Base-by-base conservation (phyloP, 2,888 invertebrate genomes). In the Fissipunctia ypsillon region DNA sequence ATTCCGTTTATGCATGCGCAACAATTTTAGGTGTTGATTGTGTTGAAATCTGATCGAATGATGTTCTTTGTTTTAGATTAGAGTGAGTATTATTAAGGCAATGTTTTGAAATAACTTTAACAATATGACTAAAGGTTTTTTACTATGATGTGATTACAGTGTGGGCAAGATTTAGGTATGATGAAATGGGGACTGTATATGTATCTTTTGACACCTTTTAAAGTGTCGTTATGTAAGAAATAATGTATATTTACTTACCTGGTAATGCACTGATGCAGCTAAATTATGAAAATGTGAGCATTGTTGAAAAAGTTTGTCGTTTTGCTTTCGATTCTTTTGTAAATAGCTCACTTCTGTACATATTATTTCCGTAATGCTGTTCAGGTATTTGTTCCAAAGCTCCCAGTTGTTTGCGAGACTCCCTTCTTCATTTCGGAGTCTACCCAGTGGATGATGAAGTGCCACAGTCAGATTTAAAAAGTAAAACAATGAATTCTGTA, bases 391-490 rank as follows among this genome's bases (percentile, higher is more conserved):
- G 76, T 93, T 92, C 96, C 96, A 96, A 10, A 85, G 77, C 10
- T 88, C 87, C 95, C 95, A 95, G 76, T 93, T 89, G 31, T 90
- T 83, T 0, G 95, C 95, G 54, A 94, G 78, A 74, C 94, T 91
- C 2, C 94, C 94, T 57, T 91, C 90, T 68, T 93, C 89, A 35
- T 81, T 84, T 54, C 89, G 88, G 16, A 84, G 80, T 73, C 89
- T 90, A 9, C 95, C 95, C 74, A 87, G 79, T 2, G 96, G 96
- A 78, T 96, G 95, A 80, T 96, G 96, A 45, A 96, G 85, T n/a
- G 76, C 69, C 48, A 96, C 88, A 63, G 90, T 87, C n/a, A 90
- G 84, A 76, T 92, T 87, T 35, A 96, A 84, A 45, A 95, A 83
- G 81, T 92, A 93, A 73, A 95, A 96, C 19, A 96, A 80, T 57